Conservation (phyloP, 2,888 invertebrate genomes). For the Nephrotoma flavescens region DNA sequence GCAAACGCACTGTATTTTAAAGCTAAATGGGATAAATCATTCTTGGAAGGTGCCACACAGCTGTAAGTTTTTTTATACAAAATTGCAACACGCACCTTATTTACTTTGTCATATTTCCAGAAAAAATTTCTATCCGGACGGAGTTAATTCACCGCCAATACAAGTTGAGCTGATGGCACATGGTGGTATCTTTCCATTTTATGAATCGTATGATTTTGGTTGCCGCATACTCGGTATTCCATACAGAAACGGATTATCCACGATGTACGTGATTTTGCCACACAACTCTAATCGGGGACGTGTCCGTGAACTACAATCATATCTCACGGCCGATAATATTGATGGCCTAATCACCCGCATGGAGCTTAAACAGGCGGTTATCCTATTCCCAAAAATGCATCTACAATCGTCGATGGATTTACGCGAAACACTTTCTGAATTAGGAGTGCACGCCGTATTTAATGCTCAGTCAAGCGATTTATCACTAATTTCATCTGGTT, state of each 20-base stretch:
- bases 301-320: slow-evolving; percentile 32
- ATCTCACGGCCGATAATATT: slow-evolving; percentile 32
- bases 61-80: background rate
- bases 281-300: slow-evolving; percentile 32
- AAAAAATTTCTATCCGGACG: slow-evolving; percentile 2
- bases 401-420: slow-evolving; percentile 43
- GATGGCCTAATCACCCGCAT: slow-evolving; percentile 26
- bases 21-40: slow-evolving; percentile 33
- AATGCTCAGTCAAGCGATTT: slow-evolving; percentile 65
- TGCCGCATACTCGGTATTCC: slow-evolving; percentile 49
- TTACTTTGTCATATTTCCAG: background rate
- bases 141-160: background rate
- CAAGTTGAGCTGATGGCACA: background rate
- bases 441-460: slow-evolving; percentile 52
- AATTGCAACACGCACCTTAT: background rate
- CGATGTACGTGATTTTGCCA: slow-evolving; percentile 47
- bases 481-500: slow-evolving; percentile 42
- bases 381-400: slow-evolving; percentile 58
- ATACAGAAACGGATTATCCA: slow-evolving; percentile 44
- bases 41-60: background rate
- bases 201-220: background rate
- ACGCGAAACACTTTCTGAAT: slow-evolving; percentile 35
- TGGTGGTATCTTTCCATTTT: background rate
- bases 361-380: slow-evolving; percentile 31
- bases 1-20: slow-evolving; percentile 46